phyloP scores from a whole-genome alignment of 35 echinoderm and acorn worm genomes.

The Antedon bifida region DNA sequence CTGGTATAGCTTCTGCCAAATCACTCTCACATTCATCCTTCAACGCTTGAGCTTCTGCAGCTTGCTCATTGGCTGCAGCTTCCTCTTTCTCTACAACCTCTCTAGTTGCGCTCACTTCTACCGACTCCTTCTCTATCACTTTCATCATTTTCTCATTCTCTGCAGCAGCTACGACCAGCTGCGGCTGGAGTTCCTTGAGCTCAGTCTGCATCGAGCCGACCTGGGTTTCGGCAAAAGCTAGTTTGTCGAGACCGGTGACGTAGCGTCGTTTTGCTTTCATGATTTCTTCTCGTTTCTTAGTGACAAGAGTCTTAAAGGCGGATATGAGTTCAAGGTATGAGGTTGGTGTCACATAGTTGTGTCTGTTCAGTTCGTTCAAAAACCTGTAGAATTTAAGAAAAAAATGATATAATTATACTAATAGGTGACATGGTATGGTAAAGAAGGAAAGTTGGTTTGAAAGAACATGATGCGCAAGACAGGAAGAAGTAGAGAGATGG shows the following conservation, averaged over 20 bases:
- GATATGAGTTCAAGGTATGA: slow-evolving; percentile 92
- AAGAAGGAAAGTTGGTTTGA: too few species aligned
- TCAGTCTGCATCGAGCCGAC: slow-evolving; percentile 65
- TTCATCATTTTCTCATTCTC: slow-evolving; percentile 99
- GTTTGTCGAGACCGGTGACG: slow-evolving; percentile 82
- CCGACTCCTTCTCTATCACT: slow-evolving; percentile 91
- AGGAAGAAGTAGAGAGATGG: too few species aligned
- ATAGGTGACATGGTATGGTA: too few species aligned
- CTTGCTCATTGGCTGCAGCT: slow-evolving; percentile 79
- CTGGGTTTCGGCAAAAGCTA: slow-evolving; percentile 75
- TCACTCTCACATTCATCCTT: slow-evolving; percentile 99
- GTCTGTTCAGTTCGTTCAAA: slow-evolving; percentile 56
- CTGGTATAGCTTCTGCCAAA: slow-evolving; percentile 94
- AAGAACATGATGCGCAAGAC: too few species aligned
- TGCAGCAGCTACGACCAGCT: slow-evolving; percentile 88
- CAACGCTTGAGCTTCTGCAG: slow-evolving; percentile 74
- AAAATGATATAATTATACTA: too few species aligned
- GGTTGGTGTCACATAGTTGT: slow-evolving; percentile 98
- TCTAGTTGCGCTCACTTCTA: slow-evolving; percentile 78
- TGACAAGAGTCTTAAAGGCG: slow-evolving; percentile 88
- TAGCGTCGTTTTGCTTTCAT: slow-evolving; percentile 91
- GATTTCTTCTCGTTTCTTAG: slow-evolving; percentile 85
- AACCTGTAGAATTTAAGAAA: slow-evolving; percentile 23
- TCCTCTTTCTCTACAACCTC: slow-evolving; percentile 78
- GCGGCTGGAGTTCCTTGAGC: slow-evolving; percentile 75